phyloP scores from a whole-genome alignment of 2,888 invertebrate genomes.

The Ectemnius lituratus region DNA sequence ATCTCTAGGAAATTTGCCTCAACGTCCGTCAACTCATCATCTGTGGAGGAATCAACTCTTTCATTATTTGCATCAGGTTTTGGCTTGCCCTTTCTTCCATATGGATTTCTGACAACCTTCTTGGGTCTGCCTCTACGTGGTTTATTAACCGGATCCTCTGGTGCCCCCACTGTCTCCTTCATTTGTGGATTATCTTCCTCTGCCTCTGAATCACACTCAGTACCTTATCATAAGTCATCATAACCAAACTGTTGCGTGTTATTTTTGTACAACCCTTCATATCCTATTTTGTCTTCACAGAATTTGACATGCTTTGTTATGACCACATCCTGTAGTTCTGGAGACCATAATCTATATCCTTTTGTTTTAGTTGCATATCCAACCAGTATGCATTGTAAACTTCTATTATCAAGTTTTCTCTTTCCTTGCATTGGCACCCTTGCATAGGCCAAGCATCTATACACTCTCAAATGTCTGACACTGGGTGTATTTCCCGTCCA shows the following conservation, averaged over 20 bases:
- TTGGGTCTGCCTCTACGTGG: background rate
- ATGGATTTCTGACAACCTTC: background rate
- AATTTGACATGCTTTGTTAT: conserved; percentile 23
- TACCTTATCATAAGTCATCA: no score
- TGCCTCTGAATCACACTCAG: background rate
- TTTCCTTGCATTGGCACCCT: no score
- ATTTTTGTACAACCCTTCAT: conserved; percentile 9
- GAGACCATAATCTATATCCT: conserved; percentile 23
- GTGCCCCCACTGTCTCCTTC: conserved; percentile 3
- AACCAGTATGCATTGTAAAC: conserved; percentile 7
- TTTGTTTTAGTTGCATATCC: conserved; percentile 12
- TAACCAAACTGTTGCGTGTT: background rate
- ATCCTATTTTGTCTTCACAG: conserved; percentile 12
- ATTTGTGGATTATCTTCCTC: background rate
- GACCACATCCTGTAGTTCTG: conserved; percentile 6
- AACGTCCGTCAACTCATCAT: no score
- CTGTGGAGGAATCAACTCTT: no score
- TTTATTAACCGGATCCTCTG: background rate
- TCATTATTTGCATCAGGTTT: background rate
- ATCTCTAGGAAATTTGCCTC: background rate
- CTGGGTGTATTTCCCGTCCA: no score
- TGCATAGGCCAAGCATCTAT: no score
- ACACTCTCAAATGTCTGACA: no score
- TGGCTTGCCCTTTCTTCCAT: conserved; percentile 18
- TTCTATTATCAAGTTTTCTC: no score